Base-by-base conservation (phyloP, 2,113 vertebrate species). In the Hippocampus abdominalis region DNA sequence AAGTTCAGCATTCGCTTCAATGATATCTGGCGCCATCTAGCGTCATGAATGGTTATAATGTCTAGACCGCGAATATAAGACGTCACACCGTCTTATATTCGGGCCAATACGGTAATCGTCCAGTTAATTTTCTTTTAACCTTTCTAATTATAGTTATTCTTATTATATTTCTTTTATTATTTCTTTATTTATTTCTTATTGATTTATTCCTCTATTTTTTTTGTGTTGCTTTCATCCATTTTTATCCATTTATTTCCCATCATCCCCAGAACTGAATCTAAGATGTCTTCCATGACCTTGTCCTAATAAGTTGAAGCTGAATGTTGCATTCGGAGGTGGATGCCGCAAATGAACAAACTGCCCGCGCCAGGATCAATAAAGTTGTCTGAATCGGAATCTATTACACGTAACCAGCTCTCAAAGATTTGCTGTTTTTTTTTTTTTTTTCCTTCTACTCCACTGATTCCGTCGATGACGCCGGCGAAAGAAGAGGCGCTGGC, bases 401-500 rank as follows among this genome's bases (percentile, higher is more conserved):
- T 32, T 18, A 60, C 29, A 29, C 23, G 13, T 13, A 29, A 29
- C 12, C 13, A 29, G 13, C 3, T 29, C 16, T 2, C 56, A 59
- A 18, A 32, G 57, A 6, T 60, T 29, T 60, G 36, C n/a, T 23
- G 36, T 8, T 60, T 60, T 60, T 20, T 62, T 8, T 20, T 62
- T 8, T 20, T 62, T 39, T 40, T 7, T 23, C 51, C n/a, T 63
- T 63, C 21, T 13, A 12, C 61, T 21, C 20, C 4, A 15, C 18
- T 5, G 57, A 60, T 29, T 60, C 27, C 6, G 27, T 32, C 25
- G 23, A 59, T n/a, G 49, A 21, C 20, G 57, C 8, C 7, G 57
- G 27, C 59, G 18, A 36, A 61, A 39, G 59, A 61, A 61, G 73
- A 73, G 83, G 85, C 80, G 57, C 62, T 79, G 10, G 36, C 18